Evolutionary conservation across 2,888 invertebrate species (phyloP), one percentile per base, ranked within the genome.

Genomic region (Opisthograptis luteolata): DNA sequence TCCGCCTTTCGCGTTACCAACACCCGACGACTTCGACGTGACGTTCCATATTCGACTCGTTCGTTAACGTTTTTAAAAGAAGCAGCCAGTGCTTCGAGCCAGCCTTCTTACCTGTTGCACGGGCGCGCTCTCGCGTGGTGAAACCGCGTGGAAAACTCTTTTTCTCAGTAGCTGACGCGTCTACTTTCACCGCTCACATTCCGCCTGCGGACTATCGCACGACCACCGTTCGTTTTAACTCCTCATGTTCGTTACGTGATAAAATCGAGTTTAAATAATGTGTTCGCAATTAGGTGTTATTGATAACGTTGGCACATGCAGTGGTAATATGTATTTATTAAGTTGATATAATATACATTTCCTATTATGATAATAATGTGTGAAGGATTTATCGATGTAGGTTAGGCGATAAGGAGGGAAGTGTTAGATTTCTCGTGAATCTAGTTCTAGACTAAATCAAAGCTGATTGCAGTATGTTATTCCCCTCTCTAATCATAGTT

Each of bases 121-220:
- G 64, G 54, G 52, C 65, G 81, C 80, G 68, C 76, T 81, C 81
- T 81, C 80, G 77, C 82, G 78, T 76, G 77, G 88, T 82, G 89
- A 87, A 88, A 89, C 84, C 80, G 79, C 77, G 76, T 81, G 86
- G 83, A 88, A 88, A 89, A 87, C 81, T 80, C 73, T 85, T 88
- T 87, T 89, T 85, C 88, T 84, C 72, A 64, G 81, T 81, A 85
- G 70, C 84, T 80, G 81, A 78, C 84, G 82, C 81, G 82, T 76
- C 82, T 73, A 88, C 90, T 90, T 90, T 90, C 90, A 85, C 89
- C 81, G 70, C 52, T 83, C 82, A 81, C 87, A 87, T 88, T 85
- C 87, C 85, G 75, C 64, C 62, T 59, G 66, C 73, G 71, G 70
- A 70, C 63, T 80, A 77, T 75, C 79, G 67, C 71, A 71, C 63